phyloP scores from a whole-genome alignment of 2,888 invertebrate genomes.

The Megalurothrips usitatus region DNA sequence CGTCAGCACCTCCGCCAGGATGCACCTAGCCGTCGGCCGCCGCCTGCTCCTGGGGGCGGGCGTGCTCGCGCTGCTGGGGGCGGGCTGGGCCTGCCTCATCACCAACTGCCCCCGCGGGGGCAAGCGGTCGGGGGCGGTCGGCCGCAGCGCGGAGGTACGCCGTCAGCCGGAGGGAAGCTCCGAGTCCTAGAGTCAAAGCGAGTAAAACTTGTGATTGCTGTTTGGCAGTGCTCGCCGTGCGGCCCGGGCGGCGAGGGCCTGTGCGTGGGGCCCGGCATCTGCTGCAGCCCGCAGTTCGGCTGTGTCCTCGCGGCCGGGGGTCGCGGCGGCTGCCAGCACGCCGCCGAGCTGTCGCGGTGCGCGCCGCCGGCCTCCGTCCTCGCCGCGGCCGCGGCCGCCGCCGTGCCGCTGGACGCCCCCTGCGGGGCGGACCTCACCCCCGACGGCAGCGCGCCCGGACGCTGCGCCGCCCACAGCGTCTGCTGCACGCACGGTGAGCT shows the following conservation, averaged over 20 bases:
- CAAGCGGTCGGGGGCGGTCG: background rate
- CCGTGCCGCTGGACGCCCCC: slow-evolving; percentile 15
- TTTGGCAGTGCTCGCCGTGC: background rate
- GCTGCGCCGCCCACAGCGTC: background rate
- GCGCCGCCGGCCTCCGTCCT: background rate
- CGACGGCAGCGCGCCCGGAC: slow-evolving; percentile 12
- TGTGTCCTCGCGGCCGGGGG: background rate
- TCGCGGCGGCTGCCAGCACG: background rate
- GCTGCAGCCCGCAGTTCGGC: slow-evolving; percentile 9
- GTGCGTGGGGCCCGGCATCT: slow-evolving; percentile 3
- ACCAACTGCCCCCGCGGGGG: slow-evolving; percentile 18
- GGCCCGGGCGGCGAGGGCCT: background rate
- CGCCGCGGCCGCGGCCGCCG: background rate
- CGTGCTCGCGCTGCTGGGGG: background rate
- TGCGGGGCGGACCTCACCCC: slow-evolving; percentile 14
- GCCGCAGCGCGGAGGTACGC: background rate
- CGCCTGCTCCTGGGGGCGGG: background rate
- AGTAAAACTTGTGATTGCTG: too few species aligned
- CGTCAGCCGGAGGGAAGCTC: too few species aligned
- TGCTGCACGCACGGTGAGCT: slow-evolving; percentile 8
- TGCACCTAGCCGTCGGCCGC: background rate
- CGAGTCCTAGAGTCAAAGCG: too few species aligned
- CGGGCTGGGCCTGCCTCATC: slow-evolving; percentile 16
- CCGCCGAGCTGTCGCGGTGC: background rate
- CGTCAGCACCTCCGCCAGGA: background rate